Conservation (phyloP, 2,888 invertebrate species). For the Caenorhabditis drosophilae region DNA sequence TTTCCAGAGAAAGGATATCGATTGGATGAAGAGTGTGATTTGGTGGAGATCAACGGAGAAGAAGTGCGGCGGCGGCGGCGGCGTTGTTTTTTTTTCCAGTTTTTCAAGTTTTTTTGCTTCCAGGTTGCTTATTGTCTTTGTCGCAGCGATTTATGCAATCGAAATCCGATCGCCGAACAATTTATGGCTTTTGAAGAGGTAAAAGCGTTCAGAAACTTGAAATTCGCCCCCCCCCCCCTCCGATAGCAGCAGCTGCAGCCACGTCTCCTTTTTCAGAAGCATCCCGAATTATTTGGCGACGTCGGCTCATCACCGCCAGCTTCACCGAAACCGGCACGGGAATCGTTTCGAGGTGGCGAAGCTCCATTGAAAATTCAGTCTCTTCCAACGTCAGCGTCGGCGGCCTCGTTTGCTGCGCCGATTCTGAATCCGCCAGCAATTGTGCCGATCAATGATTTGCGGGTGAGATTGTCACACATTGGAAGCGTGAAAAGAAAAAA, state of each 20-base stretch:
- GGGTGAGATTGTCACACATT: constrained; percentile 19
- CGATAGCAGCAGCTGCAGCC: no score
- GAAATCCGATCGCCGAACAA: constrained; percentile 58
- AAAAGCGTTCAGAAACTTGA: constrained; percentile 1
- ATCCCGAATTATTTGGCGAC: constrained; percentile 56
- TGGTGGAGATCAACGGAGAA: constrained; percentile 52
- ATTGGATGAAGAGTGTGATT: constrained; percentile 61
- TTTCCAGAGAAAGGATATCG: constrained; percentile 58
- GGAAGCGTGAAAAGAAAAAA: background rate
- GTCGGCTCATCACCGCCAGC: constrained; percentile 19
- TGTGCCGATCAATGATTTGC: constrained; percentile 49
- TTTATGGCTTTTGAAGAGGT: constrained; percentile 61
- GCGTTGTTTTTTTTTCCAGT: background rate
- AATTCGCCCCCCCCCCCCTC: no score
- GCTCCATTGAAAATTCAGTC: constrained; percentile 32
- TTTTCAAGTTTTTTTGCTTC: constrained; percentile 10
- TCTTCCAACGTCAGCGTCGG: constrained; percentile 7
- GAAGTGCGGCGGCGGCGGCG: constrained; percentile 34
- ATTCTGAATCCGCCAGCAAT: constrained; percentile 46
- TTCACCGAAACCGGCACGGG: constrained; percentile 8
- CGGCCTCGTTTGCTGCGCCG: constrained; percentile 37
- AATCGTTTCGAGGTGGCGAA: constrained; percentile 12
- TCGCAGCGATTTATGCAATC: constrained; percentile 49
- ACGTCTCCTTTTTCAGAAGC: constrained; percentile 33
- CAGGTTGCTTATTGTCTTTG: constrained; percentile 64